phyloP scores from a whole-genome alignment of 2,797 vertebrate genomes.

The Hippopotamyrus pictus region DNA sequence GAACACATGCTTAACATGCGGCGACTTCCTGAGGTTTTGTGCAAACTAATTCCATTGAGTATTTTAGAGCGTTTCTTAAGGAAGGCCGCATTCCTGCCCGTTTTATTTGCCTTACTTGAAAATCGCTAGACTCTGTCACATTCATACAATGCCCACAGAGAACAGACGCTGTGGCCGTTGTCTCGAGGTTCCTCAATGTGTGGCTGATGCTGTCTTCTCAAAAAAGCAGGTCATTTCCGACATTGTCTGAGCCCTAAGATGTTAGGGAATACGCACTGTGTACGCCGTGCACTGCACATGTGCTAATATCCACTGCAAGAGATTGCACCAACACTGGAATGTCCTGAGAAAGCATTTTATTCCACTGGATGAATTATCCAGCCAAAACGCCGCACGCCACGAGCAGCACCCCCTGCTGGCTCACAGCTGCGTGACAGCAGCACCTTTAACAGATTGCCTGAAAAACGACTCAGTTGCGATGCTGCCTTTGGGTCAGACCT shows the following conservation, averaged over 20 bases:
- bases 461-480: neutral
- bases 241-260: neutral
- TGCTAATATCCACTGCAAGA: neutral
- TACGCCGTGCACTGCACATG: neutral
- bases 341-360: neutral
- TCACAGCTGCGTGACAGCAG: neutral
- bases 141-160: neutral
- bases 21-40: neutral
- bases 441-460: neutral
- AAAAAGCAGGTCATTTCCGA: neutral
- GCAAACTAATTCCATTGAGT: neutral
- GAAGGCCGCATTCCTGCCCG: neutral
- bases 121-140: neutral
- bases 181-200: neutral
- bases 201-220: too few species aligned
- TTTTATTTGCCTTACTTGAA: neutral
- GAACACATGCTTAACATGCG: neutral
- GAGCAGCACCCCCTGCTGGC: neutral
- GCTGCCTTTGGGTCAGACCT: neutral
- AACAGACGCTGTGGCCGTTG: neutral
- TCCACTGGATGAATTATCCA: neutral
- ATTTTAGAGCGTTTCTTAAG: neutral
- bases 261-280: neutral
- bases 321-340: neutral
- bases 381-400: neutral